Evolutionary conservation across 2,888 invertebrate species (phyloP).

Genomic region (Volucella inflata): DNA sequence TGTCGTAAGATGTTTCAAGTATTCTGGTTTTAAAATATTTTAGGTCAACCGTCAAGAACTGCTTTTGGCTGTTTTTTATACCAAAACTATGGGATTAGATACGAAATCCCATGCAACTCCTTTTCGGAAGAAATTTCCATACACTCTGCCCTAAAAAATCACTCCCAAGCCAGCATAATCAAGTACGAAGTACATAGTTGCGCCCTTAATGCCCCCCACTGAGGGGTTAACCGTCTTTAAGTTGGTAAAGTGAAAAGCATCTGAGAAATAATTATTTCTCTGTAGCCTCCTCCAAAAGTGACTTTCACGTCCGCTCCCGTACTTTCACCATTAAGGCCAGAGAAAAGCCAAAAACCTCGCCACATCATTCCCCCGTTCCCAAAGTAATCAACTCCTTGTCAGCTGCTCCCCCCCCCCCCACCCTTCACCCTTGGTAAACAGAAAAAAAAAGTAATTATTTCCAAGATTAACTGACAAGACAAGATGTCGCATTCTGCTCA

Average conservation of each 20-base stretch:
- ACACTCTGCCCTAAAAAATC: no score
- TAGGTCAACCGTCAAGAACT: no score
- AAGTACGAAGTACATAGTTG: not conserved
- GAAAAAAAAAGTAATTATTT: conserved; percentile 73
- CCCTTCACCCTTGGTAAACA: not conserved
- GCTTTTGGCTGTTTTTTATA: no score
- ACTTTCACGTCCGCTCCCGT: not conserved
- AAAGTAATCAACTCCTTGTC: conserved; percentile 42
- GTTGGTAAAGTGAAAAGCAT: conserved; percentile 28
- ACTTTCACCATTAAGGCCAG: not conserved
- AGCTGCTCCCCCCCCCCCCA: not conserved
- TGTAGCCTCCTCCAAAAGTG: conserved; percentile 12
- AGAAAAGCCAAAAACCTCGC: conserved; percentile 26
- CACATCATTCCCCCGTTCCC: conserved; percentile 7
- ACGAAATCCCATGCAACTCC: no score
- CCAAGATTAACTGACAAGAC: conserved; percentile 73
- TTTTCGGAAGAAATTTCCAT: no score
- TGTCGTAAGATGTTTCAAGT: no score
- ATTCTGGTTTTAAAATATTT: no score
- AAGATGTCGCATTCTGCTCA: conserved; percentile 71
- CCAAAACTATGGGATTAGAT: no score
- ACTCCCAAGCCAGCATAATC: no score
- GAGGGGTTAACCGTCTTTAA: conserved; percentile 24
- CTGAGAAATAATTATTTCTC: conserved; percentile 52
- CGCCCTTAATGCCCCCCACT: not conserved